Conservation (phyloP, 2,797 vertebrate genomes). For the Varecia variegata region DNA sequence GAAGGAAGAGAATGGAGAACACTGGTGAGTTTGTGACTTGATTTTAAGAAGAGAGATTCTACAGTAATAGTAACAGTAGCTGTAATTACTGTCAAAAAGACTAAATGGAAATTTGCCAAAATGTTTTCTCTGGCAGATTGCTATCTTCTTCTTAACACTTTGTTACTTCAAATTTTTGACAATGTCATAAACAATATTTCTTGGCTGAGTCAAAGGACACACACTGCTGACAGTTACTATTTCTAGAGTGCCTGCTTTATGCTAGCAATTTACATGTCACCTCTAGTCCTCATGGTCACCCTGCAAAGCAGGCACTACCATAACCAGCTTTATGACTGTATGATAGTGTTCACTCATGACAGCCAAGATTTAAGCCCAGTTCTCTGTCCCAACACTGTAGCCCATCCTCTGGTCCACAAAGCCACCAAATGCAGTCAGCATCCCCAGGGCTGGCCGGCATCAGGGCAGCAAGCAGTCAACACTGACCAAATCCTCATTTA, state of each 20-base stretch:
- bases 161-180: conserved; percentile 28
- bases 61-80: background rate
- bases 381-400: background rate
- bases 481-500: background rate
- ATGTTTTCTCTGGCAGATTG: conserved; percentile 15
- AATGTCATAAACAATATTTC: conserved; percentile 48
- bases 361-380: background rate
- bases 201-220: background rate
- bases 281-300: background rate
- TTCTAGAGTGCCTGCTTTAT: background rate
- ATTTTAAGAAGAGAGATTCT: background rate
- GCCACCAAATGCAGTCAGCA: background rate
- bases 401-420: background rate
- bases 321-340: background rate
- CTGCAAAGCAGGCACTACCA: background rate
- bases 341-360: background rate
- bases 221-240: background rate
- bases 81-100: background rate
- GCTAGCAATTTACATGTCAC: background rate
- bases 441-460: background rate
- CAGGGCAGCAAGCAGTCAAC: background rate
- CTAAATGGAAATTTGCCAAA: conserved; percentile 31
- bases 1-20: background rate
- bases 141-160: conserved; percentile 35
- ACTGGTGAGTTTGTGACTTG: background rate